phyloP scores from a whole-genome alignment of 2,113 vertebrate genomes.

The Panurus biarmicus region DNA sequence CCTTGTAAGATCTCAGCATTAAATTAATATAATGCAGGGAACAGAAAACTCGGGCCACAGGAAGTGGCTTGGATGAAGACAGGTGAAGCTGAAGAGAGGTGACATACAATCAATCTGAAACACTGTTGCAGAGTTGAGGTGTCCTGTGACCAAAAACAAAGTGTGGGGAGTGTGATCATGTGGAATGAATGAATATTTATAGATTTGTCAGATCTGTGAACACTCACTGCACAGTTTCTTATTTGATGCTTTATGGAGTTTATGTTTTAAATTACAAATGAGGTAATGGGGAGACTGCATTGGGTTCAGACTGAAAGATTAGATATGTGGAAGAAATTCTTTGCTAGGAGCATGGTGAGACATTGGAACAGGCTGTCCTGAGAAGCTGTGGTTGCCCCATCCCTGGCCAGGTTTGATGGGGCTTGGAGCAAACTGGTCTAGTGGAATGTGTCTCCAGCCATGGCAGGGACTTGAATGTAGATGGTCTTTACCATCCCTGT shows the following conservation, averaged over 20 bases:
- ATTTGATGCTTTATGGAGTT: neutral
- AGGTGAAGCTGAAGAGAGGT: neutral
- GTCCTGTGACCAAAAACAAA: neutral
- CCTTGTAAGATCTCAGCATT: neutral
- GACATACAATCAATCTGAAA: neutral
- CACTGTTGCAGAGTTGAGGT: neutral
- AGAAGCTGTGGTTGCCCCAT: neutral
- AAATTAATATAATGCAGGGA: neutral
- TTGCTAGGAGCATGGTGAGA: neutral
- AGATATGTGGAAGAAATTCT: neutral
- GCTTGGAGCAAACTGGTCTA: neutral
- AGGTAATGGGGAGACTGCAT: neutral
- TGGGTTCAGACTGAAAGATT: neutral
- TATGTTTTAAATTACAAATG: neutral
- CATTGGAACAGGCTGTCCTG: neutral
- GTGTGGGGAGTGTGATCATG: rapidly evolving
- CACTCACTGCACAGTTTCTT: neutral
- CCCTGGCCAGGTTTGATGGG: neutral
- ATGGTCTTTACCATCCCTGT: neutral
- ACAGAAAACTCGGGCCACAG: neutral
- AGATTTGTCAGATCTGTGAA: neutral
- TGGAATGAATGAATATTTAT: neutral
- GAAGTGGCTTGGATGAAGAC: neutral
- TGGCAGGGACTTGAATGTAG: neutral
- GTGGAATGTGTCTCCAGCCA: neutral